Base-by-base conservation (phyloP, 2,888 invertebrate species). In the Trichacis sp. region DNA sequence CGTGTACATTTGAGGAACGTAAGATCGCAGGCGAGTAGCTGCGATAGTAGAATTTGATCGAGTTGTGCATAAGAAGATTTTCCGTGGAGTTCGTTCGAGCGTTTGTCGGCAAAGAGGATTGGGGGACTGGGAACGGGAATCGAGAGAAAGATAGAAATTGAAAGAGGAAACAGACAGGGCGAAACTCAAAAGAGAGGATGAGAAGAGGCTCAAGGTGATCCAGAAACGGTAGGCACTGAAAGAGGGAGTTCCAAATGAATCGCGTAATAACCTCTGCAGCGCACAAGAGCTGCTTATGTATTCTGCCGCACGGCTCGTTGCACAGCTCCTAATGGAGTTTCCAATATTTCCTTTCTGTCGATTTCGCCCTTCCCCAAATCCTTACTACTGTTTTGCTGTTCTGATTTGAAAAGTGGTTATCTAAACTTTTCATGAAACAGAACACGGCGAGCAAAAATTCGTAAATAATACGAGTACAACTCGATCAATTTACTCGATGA, bases 41-140 rank as follows among this genome's bases (percentile, higher is more conserved):
- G 68, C 49, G 53, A 51, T 66, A 65, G 72, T 71, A 67, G 77
- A 79, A 79, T 78, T 79, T 76, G 78, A 81, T 80, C 77, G 80
- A 78, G 78, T 80, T 72, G 76, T 69, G 77, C 77, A 74, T 79
- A 80, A 80, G 79, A 71, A 79, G 80, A 80, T 80, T 80, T 79
- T 65, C 69, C 68, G 69, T 70, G 66, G 69, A 70, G 70, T 71
- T 77, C 79, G 73, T 67, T 78, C 66, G 72, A 77, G 76, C 77
- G 74, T 78, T 78, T 76, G 75, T 73, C 74, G 75, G 75, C 76
- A 80, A 80, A 81, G 79, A 78, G 78, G 79, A 81, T 81, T 78
- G 78, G 57, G 72, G 8, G 24, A 24, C 3, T 5, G 24, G 24
- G 24, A 24, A 24, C 9, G 18, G 56, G 51, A 30, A 48, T 54